Evolutionary conservation across 2,113 vertebrate species (phyloP).

Genomic region (Marmota monax): DNA sequence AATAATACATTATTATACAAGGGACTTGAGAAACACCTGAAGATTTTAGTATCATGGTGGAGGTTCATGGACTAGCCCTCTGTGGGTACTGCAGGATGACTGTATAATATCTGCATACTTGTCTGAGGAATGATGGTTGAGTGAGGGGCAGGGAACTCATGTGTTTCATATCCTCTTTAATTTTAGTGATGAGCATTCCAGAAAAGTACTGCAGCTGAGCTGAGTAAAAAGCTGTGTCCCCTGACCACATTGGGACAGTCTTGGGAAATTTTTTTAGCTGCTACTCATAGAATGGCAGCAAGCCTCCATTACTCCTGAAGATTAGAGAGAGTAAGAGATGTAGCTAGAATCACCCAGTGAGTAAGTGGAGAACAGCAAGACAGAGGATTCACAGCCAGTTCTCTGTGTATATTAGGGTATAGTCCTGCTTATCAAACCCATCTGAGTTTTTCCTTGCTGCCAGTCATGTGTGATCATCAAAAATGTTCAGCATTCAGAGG

Average conservation of each 20-base stretch:
- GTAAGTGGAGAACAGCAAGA: not conserved
- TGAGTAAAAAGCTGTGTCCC: not conserved
- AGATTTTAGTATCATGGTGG: not conserved
- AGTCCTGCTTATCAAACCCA: not conserved
- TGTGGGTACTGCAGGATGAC: not conserved
- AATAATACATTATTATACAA: not conserved
- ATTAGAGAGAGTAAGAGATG: not conserved
- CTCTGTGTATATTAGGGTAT: not conserved
- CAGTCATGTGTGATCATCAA: not conserved
- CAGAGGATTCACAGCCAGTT: not conserved
- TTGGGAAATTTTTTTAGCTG: not conserved
- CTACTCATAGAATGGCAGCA: not conserved
- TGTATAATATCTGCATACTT: too few species aligned
- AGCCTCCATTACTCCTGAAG: not conserved
- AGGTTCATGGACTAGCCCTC: not conserved
- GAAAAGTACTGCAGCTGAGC: not conserved
- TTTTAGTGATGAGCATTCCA: not conserved
- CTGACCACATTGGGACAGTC: not conserved
- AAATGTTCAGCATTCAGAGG: not conserved
- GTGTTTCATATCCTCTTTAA: not conserved
- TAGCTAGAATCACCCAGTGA: not conserved
- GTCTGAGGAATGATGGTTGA: not conserved
- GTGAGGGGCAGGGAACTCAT: not conserved
- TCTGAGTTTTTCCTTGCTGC: not conserved
- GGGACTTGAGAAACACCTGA: not conserved